Base-by-base conservation (phyloP, 92 coral and sea anemone genomes). In the Pocillopora meandrina region DNA sequence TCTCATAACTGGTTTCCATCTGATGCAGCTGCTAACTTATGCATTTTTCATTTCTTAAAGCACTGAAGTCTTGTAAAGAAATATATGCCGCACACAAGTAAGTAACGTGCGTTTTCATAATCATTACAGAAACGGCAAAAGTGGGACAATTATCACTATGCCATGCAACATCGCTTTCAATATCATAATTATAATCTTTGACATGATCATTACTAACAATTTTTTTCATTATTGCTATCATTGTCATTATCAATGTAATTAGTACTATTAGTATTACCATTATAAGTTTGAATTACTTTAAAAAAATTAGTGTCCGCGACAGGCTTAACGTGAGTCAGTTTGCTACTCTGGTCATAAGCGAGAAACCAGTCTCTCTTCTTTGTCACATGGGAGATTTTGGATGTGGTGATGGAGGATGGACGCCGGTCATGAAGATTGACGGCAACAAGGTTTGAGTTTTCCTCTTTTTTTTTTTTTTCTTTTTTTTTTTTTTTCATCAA, bases 341-440 rank as follows among this genome's bases (percentile, higher is more conserved):
- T 56, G 65, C 26, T 26, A 59, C 55, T 33, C 69, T 76, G 47
- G 10, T 16, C 10, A 1, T 76, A 42, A 59, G 42, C 55, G 60
- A 67, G n/a, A 60, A 42, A 61, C 67, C 81, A 36, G 55, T n/a
- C 55, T 73, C 77, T 12, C 3, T 42, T 42, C 7, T 42, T 2
- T 42, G 49, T 42, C 49, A 42, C 4, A 42, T 42, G 49, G 49
- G 49, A 6, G 49, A 42, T 42, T 42, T 42, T 42, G 49, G 49
- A 59, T 76, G 81, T 61, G 81, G 81, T 11, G 26, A 76, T 59
- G 68, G 81, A 15, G 81, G 68, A 23, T 76, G 81, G 68, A 76
- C 81, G 31, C 81, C 81, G 20, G 81, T 76, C 68, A 76, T 76
- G 68, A 76, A 60, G 65, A 76, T 61, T 26, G 81, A 76, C 69